Conservation (phyloP, 2,888 invertebrate species). For the Drosophila leonis region DNA sequence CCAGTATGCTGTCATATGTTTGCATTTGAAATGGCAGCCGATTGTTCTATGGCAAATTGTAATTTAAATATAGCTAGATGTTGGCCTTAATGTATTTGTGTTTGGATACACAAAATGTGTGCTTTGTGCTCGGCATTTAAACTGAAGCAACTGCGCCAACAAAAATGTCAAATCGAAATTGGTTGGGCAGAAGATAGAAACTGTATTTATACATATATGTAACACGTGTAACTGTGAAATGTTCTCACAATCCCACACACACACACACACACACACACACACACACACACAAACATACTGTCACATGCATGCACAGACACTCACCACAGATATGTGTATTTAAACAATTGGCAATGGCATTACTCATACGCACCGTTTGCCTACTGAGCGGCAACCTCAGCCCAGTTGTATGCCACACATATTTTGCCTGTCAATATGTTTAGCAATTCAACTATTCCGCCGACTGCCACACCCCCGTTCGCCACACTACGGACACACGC, state of each 20-base stretch:
- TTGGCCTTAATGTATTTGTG: conserved; percentile 26
- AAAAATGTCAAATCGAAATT: conserved; percentile 12
- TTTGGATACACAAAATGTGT: conserved; percentile 8
- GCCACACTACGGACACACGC: not conserved
- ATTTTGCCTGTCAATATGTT: conserved; percentile 59
- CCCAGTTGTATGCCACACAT: conserved; percentile 28
- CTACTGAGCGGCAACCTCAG: not conserved
- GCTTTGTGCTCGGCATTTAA: conserved; percentile 6
- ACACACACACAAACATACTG: too few relatives aligned
- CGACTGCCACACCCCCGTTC: not conserved
- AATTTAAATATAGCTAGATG: conserved; percentile 50
- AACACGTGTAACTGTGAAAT: conserved; percentile 61
- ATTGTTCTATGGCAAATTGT: conserved; percentile 50
- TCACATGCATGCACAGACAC: conserved; percentile 1
- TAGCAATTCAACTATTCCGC: conserved; percentile 17
- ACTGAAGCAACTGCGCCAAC: conserved; percentile 1
- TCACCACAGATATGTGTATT: conserved; percentile 1
- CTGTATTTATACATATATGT: conserved; percentile 45
- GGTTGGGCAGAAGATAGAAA: conserved; percentile 6
- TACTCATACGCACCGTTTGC: conserved; percentile 42
- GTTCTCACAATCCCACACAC: conserved; percentile 12
- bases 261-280: conserved; percentile 7
- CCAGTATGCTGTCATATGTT: conserved; percentile 26
- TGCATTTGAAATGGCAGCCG: conserved; percentile 26
- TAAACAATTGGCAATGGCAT: conserved; percentile 39